Base-by-base conservation (phyloP, 2,888 invertebrate genomes). In the Sisyra nigra region DNA sequence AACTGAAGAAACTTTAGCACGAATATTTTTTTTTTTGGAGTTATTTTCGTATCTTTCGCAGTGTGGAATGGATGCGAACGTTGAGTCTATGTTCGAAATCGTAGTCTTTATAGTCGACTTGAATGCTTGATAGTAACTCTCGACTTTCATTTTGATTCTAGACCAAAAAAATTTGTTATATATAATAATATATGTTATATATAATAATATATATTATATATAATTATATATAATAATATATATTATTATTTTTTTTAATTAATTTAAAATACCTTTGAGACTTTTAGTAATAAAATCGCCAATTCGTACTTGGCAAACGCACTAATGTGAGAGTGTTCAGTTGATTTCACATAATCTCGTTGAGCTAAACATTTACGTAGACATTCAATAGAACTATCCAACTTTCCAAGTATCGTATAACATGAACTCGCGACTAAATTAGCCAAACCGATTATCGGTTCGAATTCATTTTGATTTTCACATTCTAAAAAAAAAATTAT, bases 41-140 rank as follows among this genome's bases (percentile, higher is more conserved):
- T 48, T 36, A 41, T 52, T 17, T 37, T 37, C 19, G n/a, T 37
- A 37, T 31, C 15, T 15, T 54, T 51, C 61, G 64, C 46, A 73
- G 57, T 35, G 72, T 67, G 39, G 70, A 66, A 53, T 75, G 72
- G 39, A 78, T 71, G 48, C 75, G 62, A 19, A 77, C 72, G 49
- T 65, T 71, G 36, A 80, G 63, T 40, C 76, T 66, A 53, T 71
- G 72, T 54, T 79, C 77, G 57, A 79, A 78, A 57, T 80, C 78
- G 52, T 74, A 79, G 51, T 73, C 71, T 52, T 67, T 73, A 54
- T 72, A 76, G 40, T 65, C 64, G 41, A 61, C 63, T 53, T 72
- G 66, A 19, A 68, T 65, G 50, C 67, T 63, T 30, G 61, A 54
- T 17, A 76, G 53, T 31, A 66, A 53, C 33, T 49, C 51, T 54